Evolutionary conservation across 1,140 invertebrate species (phyloP).

Genomic region (Telenomus remus): DNA sequence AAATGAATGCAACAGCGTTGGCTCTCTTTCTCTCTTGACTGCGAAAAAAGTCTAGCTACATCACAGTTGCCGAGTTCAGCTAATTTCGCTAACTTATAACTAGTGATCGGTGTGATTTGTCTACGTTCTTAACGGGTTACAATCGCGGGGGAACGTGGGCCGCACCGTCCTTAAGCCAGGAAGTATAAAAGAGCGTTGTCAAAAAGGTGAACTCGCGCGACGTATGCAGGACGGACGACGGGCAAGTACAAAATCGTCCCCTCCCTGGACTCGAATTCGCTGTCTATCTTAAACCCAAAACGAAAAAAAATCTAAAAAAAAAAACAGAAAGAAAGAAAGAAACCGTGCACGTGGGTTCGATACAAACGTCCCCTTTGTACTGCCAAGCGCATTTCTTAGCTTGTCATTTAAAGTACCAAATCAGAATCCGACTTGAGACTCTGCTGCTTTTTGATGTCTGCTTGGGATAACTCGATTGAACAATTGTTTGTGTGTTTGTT

Average conservation of each 20-base stretch:
- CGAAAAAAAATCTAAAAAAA: no score
- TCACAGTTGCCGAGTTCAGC: conserved; percentile 71
- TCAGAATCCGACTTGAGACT: conserved; percentile 34
- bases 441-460: conserved; percentile 34
- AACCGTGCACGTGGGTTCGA: conserved; percentile 37
- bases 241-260: no score
- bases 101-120: conserved; percentile 55
- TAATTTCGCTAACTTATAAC: conserved; percentile 68
- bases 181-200: conserved; percentile 21
- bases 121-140: conserved; percentile 28
- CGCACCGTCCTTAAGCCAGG: neutral
- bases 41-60: conserved; percentile 67
- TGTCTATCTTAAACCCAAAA: no score
- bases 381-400: conserved; percentile 18
- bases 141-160: conserved; percentile 1
- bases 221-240: neutral
- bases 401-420: conserved; percentile 32
- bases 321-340: conserved; percentile 22
- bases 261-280: no score
- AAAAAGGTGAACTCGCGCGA: no score
- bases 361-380: conserved; percentile 42
- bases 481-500: no score
- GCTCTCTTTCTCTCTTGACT: neutral
- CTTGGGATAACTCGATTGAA: neutral
- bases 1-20: neutral